A percentile compares a stretch with the other conserved stretches of the same genome.
Conservation (phyloP, 2,797 vertebrate species). For the Centropyge bicolor region DNA sequence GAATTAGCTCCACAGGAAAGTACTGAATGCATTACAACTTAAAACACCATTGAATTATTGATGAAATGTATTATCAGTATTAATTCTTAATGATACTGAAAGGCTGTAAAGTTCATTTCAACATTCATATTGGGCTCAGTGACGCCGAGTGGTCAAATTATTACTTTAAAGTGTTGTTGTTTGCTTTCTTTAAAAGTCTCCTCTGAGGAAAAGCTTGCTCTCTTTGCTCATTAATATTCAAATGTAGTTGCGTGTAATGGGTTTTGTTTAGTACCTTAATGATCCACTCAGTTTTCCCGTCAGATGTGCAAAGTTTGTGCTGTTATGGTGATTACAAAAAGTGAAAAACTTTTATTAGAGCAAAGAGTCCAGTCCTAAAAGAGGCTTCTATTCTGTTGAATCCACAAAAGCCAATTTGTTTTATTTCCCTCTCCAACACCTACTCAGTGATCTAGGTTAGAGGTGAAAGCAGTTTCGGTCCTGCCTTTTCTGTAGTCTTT, state of each 20-base stretch:
- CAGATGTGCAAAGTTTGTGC: neutral
- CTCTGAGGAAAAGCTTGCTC: neutral
- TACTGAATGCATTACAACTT: neutral
- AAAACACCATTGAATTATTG: slow-evolving; percentile 33
- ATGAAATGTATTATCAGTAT: slow-evolving; percentile 36
- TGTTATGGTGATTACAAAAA: neutral
- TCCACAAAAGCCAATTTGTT: neutral
- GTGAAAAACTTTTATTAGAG: neutral
- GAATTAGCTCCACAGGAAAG: neutral
- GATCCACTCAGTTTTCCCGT: neutral
- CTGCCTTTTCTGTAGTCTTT: slow-evolving; percentile 9
- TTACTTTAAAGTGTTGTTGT: slow-evolving; percentile 7
- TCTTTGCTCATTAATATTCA: slow-evolving; percentile 7
- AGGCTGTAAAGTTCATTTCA: slow-evolving; percentile 25
- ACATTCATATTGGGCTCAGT: neutral
- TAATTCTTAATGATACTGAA: slow-evolving; percentile 36
- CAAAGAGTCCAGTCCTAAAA: slow-evolving; percentile 2
- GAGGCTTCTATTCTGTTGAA: neutral
- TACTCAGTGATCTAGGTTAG: slow-evolving; percentile 41
- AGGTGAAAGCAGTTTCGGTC: slow-evolving; percentile 33
- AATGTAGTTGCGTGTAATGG: neutral
- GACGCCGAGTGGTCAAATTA: neutral
- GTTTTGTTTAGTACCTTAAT: neutral
- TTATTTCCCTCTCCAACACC: slow-evolving; percentile 11
- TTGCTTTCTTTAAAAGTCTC: neutral